These are phyloP conservation scores for Cotesia vestalis DNA, from an alignment of 1,140 invertebrate species.

Conservation along the genomic window DNA sequence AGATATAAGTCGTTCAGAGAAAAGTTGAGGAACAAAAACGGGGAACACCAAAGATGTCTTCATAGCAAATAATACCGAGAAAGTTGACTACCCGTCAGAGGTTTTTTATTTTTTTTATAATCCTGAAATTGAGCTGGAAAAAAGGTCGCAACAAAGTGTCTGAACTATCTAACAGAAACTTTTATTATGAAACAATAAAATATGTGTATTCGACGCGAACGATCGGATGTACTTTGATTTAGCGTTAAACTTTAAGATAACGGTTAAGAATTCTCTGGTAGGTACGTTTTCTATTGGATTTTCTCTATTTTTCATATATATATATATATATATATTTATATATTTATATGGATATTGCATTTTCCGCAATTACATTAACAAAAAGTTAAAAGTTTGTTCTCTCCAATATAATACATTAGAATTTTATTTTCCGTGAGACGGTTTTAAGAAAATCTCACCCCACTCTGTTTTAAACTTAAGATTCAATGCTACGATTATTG, in stretches of 20 bases:
- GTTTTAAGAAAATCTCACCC: neutral
- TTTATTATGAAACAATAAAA: conserved; percentile 66
- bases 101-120: conserved; percentile 15
- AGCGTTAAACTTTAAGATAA: conserved; percentile 60
- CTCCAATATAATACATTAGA: conserved; percentile 8
- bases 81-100: conserved; percentile 47
- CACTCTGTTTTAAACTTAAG: conserved; percentile 6
- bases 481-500: conserved; percentile 32
- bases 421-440: conserved; percentile 12
- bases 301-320: too few species aligned
- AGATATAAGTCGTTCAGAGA: conserved; percentile 23
- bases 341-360: conserved; percentile 51
- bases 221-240: conserved; percentile 54
- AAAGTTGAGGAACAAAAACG: conserved; percentile 29
- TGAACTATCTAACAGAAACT: conserved; percentile 47
- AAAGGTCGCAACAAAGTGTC: neutral
- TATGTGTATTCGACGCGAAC: conserved; percentile 49
- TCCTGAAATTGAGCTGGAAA: neutral
- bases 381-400: conserved; percentile 45
- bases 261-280: conserved; percentile 16
- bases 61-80: too few species aligned
- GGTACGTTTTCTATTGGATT: too few species aligned
- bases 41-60: too few species aligned
- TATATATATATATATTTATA: too few species aligned
- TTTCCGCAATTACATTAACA: conserved; percentile 55